Conservation (phyloP, 2,797 vertebrate species). For the Sternarchorhynchus goeldii region DNA sequence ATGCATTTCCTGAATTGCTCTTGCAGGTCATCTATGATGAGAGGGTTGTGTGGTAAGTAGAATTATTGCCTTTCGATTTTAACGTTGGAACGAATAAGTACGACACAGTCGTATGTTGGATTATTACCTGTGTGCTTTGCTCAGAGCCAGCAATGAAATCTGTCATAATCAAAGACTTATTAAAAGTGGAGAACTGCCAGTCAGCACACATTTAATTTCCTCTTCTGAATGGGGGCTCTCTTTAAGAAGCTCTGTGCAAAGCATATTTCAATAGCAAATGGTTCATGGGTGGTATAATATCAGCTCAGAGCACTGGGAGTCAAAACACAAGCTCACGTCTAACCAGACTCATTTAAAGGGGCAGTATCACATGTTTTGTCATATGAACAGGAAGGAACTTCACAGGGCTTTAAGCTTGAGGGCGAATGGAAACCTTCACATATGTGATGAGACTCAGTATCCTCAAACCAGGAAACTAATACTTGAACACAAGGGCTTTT, state of each 20-base stretch:
- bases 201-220: neutral
- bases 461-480: too few relatives aligned
- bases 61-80: constrained; percentile 38
- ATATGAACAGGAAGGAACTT: neutral
- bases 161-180: constrained; percentile 5
- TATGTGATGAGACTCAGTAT: too few relatives aligned
- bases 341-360: neutral
- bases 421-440: neutral
- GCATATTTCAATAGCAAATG: neutral
- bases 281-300: too few relatives aligned
- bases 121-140: constrained; percentile 34
- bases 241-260: neutral
- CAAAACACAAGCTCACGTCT: neutral
- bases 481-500: too few relatives aligned
- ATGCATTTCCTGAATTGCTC: constrained; percentile 33
- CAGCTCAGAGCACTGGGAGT: neutral
- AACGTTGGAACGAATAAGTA: constrained; percentile 22
- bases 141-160: constrained; percentile 7
- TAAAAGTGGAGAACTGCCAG: constrained; percentile 19
- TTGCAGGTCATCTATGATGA: constrained; percentile 79
- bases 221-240: neutral
- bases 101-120: constrained; percentile 6
- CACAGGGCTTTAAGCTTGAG: neutral
- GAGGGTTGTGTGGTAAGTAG: constrained; percentile 77
- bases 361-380: neutral